phyloP scores from a whole-genome alignment of 2,888 invertebrate species.

The Zootermopsis nevadensis region DNA sequence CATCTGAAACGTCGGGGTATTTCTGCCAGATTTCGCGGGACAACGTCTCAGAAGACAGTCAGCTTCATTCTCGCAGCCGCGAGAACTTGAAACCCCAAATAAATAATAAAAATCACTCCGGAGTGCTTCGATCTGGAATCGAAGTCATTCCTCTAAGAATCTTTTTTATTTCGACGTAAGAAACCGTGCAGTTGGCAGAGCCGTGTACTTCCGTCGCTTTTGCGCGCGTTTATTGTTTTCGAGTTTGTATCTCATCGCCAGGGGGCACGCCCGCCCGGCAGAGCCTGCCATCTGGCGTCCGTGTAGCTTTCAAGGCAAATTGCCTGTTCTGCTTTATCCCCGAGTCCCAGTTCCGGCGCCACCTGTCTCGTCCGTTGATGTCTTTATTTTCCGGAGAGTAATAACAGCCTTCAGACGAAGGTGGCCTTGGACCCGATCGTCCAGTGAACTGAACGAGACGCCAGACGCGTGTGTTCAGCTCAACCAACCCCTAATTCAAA shows the following conservation, averaged over 20 bases:
- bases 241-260: neutral
- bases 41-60: no score
- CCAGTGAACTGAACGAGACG: constrained; percentile 8
- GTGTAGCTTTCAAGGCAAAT: constrained; percentile 30
- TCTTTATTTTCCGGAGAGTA: constrained; percentile 43
- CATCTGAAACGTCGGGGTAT: no score
- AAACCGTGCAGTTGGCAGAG: neutral
- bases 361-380: constrained; percentile 36
- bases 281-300: constrained; percentile 39
- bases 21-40: no score
- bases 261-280: constrained; percentile 8
- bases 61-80: no score
- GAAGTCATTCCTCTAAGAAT: no score
- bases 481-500: no score
- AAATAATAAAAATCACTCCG: no score
- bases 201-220: constrained; percentile 12
- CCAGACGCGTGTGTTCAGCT: neutral
- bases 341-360: constrained; percentile 22
- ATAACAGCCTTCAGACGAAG: constrained; percentile 38
- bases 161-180: no score
- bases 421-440: constrained; percentile 30
- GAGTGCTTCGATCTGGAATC: no score
- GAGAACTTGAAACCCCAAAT: no score
- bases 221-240: neutral
- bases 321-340: constrained; percentile 38